Percentiles rank a stretch among this genome's conserved stretches.
Evolutionary conservation across 2,797 vertebrate species (phyloP).

Genomic region (Eidolon dupreanum): DNA sequence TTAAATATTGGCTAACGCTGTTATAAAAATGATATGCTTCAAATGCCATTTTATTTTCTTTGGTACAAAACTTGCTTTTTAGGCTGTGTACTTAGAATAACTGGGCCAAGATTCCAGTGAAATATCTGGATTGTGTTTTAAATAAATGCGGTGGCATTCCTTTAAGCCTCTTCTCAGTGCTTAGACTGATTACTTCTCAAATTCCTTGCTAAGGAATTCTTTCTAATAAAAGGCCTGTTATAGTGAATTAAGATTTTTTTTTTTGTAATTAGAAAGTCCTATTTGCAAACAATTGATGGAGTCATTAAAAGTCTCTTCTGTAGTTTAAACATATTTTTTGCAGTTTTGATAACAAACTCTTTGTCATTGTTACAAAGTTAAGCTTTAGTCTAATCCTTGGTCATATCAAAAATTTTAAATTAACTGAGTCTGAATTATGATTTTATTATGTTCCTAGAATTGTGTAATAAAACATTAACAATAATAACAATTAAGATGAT

Average conservation of each 20-base stretch:
- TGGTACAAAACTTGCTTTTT: slow-evolving; percentile 12
- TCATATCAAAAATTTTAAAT: slow-evolving; percentile 6
- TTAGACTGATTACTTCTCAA: not conserved
- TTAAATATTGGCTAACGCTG: slow-evolving; percentile 17
- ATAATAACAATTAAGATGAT: not conserved
- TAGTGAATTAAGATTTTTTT: slow-evolving; percentile 22
- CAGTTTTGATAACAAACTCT: slow-evolving; percentile 21
- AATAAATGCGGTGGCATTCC: not conserved
- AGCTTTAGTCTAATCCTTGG: not conserved
- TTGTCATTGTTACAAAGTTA: not conserved
- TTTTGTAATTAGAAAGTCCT: slow-evolving; percentile 22
- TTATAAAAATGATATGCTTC: slow-evolving; percentile 7
- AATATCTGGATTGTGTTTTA: slow-evolving; percentile 43
- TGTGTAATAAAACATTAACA: slow-evolving; percentile 39
- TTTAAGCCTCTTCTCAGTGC: not conserved
- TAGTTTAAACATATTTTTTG: not conserved
- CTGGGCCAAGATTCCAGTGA: slow-evolving; percentile 14
- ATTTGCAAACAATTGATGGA: slow-evolving; percentile 10
- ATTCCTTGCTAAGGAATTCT: slow-evolving; percentile 45
- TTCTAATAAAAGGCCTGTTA: not conserved
- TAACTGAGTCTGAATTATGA: slow-evolving; percentile 20
- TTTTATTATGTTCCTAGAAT: not conserved
- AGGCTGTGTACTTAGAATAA: slow-evolving; percentile 9
- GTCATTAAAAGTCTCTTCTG: slow-evolving; percentile 41
- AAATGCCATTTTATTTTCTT: slow-evolving; percentile 41